Evolutionary conservation across 2,888 invertebrate genomes (phyloP).

Genomic region (Camponotus fellah): DNA sequence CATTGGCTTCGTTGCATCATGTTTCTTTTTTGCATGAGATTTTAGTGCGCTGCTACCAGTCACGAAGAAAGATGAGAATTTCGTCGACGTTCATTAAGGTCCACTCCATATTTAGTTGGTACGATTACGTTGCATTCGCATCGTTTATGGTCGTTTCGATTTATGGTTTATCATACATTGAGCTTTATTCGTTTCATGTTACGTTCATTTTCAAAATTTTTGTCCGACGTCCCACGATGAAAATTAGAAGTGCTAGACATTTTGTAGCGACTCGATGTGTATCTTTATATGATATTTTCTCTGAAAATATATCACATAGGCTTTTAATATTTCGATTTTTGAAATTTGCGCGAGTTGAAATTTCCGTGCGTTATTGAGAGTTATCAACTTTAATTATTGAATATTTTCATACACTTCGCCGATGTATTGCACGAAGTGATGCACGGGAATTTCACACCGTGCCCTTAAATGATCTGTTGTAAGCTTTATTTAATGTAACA

Average conservation of each 20-base stretch:
- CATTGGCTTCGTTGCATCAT: conserved; percentile 58
- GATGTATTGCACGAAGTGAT: neutral
- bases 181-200: conserved; percentile 54
- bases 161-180: conserved; percentile 42
- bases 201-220: conserved; percentile 60
- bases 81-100: conserved; percentile 61
- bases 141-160: conserved; percentile 54
- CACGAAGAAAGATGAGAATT: conserved; percentile 34
- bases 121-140: conserved; percentile 77
- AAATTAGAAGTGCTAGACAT: conserved; percentile 65
- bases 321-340: conserved; percentile 56
- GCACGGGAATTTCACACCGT: conserved; percentile 53
- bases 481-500: conserved; percentile 48
- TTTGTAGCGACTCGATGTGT: conserved; percentile 56
- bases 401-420: neutral
- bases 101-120: conserved; percentile 81
- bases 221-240: conserved; percentile 58
- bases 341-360: conserved; percentile 39
- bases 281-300: conserved; percentile 37
- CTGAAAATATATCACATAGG: conserved; percentile 45
- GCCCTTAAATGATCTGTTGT: conserved; percentile 28
- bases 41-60: conserved; percentile 52
- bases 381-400: neutral
- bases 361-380: conserved; percentile 25
- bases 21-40: conserved; percentile 66